Evolutionary conservation across 2,113 vertebrate genomes (phyloP).

Genomic region (Microcebus tavaratra): DNA sequence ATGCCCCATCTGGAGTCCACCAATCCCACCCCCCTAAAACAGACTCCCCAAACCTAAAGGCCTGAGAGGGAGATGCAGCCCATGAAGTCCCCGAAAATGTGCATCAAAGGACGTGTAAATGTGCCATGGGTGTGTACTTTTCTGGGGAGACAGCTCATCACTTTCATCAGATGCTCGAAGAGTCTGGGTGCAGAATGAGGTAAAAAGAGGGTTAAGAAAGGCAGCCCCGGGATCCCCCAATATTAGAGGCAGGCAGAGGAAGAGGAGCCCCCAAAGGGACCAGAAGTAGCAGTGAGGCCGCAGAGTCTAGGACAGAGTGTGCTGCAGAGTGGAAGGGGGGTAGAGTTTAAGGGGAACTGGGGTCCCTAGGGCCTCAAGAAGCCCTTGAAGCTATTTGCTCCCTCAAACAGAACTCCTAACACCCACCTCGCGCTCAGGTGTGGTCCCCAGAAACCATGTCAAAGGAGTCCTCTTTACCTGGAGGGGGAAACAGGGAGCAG

Average conservation of each 20-base stretch:
- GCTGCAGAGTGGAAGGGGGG: not conserved
- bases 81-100: not conserved
- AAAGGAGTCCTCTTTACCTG: not conserved
- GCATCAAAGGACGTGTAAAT: too few relatives aligned
- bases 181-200: not conserved
- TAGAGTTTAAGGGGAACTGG: not conserved
- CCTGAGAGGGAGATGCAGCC: not conserved
- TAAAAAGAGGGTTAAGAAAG: not conserved
- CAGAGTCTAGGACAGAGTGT: not conserved
- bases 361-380: rapidly evolving
- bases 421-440: rapidly evolving
- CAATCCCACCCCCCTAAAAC: not conserved
- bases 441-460: not conserved
- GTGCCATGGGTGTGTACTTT: not conserved
- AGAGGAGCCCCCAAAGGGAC: rapidly evolving
- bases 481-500: not conserved
- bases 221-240: rapidly evolving
- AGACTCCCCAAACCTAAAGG: not conserved
- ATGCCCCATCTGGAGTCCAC: too few relatives aligned
- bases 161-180: not conserved
- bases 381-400: not conserved
- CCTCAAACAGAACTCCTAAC: not conserved
- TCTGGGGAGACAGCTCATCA: not conserved
- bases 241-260: not conserved
- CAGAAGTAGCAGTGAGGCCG: not conserved